A percentile compares a stretch with the other conserved stretches of the same genome.
Conservation (phyloP, 64 coral and sea anemone species). For the Anthopleura sola region DNA sequence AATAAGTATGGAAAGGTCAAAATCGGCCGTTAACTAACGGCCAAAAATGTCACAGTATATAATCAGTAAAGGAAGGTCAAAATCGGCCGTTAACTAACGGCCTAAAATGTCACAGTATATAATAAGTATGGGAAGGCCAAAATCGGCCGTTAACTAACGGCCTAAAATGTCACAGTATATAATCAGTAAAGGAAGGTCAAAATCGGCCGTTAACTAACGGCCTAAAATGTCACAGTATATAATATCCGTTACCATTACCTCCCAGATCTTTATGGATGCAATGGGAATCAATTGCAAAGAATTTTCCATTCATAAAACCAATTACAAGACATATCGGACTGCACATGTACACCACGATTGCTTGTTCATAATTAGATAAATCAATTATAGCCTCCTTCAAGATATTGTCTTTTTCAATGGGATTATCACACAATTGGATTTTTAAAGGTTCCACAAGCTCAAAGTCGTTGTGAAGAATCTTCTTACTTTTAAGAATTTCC, state of each 20-base stretch:
- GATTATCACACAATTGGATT: conserved; percentile 12
- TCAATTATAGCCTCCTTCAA: background rate
- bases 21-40: no score
- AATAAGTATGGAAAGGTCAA: no score
- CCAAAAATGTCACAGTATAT: no score
- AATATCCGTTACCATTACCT: conserved; percentile 12
- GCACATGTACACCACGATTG: background rate
- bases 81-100: no score
- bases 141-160: no score
- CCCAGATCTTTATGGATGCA: background rate
- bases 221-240: no score
- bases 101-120: no score
- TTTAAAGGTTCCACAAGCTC: background rate
- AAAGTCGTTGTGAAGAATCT: background rate
- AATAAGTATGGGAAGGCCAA: no score
- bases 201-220: no score
- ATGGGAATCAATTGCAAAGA: conserved; percentile 19
- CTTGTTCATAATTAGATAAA: background rate
- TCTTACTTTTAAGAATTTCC: background rate
- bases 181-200: no score
- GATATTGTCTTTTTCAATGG: background rate
- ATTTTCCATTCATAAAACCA: conserved; percentile 7
- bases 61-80: no score
- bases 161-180: no score
- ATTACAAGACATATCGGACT: conserved; percentile 15